Percentiles rank a stretch among this genome's conserved stretches.
phyloP scores from a whole-genome alignment of 2,113 vertebrate genomes.

The Irena cyanogastra region DNA sequence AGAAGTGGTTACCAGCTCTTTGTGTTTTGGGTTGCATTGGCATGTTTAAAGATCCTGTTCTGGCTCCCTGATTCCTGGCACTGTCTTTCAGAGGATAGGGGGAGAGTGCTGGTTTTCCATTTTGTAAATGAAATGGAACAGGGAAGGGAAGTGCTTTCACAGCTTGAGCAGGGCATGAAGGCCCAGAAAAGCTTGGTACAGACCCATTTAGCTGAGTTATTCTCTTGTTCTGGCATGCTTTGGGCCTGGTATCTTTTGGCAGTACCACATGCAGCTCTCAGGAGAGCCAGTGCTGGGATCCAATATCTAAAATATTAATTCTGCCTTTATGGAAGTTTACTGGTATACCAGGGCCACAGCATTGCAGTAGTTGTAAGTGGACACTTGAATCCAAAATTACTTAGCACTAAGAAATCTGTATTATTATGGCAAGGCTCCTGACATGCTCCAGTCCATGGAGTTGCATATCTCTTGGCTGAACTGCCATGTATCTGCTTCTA shows the following conservation, averaged over 20 bases:
- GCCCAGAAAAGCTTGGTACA: not conserved
- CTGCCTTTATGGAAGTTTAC: not conserved
- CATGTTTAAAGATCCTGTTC: not conserved
- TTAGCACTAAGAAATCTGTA: not conserved
- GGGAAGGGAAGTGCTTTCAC: not conserved
- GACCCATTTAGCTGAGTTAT: not conserved
- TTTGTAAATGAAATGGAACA: not conserved
- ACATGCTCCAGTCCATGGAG: not conserved
- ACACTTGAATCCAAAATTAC: not conserved
- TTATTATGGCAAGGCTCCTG: not conserved
- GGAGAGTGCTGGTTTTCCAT: not conserved
- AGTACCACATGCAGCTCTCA: not conserved
- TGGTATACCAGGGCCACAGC: not conserved
- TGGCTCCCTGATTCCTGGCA: not conserved
- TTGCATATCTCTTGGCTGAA: not conserved
- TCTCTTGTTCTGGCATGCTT: not conserved
- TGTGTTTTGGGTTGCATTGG: rapidly evolving
- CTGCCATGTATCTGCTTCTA: not conserved
- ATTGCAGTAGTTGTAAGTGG: not conserved
- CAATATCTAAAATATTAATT: not conserved
- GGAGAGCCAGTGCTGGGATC: not conserved
- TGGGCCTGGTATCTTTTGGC: not conserved
- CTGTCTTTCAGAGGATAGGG: not conserved
- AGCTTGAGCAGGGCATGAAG: not conserved
- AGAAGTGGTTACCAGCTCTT: not conserved